phyloP scores from a whole-genome alignment of 2,797 vertebrate genomes.

The Garrulus glandarius region DNA sequence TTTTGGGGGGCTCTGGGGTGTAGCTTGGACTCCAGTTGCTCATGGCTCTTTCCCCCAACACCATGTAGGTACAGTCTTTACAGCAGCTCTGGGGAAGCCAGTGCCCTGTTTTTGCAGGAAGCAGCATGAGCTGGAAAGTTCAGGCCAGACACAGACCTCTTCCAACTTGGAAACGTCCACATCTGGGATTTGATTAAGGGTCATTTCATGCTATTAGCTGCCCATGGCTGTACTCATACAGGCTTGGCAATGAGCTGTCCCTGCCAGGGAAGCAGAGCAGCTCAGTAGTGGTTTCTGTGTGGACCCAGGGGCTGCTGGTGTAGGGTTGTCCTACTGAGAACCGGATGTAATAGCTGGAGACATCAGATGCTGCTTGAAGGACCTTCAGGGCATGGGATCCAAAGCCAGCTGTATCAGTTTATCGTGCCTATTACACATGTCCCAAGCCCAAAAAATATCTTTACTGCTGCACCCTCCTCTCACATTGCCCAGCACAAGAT shows the following conservation, averaged over 20 bases:
- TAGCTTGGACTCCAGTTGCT: background rate
- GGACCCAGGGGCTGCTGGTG: background rate
- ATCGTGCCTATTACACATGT: accelerated
- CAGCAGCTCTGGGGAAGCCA: background rate
- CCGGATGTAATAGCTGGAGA: background rate
- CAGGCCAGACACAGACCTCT: background rate
- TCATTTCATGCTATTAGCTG: background rate
- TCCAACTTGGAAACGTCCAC: background rate
- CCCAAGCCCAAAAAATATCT: background rate
- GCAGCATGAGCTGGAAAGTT: background rate
- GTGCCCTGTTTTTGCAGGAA: background rate
- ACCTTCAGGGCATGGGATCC: background rate
- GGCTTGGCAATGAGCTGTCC: background rate
- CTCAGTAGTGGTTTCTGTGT: background rate
- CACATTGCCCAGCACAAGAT: background rate
- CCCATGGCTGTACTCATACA: background rate
- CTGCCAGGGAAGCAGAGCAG: background rate
- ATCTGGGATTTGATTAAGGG: background rate
- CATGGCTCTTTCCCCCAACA: accelerated
- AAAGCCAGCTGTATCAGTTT: background rate
- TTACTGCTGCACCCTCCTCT: background rate
- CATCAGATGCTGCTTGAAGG: background rate
- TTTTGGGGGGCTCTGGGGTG: background rate
- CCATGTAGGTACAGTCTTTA: background rate
- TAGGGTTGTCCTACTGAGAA: background rate